These are phyloP conservation scores for Stegodyphus dumicola DNA, from an alignment of 1,140 invertebrate species.

Conservation along the genomic window DNA sequence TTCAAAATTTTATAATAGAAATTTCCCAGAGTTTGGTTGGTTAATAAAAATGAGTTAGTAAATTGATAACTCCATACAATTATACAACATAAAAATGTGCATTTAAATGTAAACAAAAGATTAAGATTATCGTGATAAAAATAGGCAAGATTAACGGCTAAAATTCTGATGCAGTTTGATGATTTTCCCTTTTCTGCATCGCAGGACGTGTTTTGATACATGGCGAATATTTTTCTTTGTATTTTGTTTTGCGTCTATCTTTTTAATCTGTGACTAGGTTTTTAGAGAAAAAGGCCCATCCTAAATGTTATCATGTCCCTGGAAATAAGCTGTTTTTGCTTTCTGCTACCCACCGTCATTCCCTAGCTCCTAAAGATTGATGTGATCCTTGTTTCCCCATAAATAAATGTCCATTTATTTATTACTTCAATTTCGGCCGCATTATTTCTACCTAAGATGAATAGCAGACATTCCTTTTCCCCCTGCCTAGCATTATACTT, in stretches of 20 bases:
- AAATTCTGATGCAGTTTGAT: not conserved
- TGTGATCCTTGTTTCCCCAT: not conserved
- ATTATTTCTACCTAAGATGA: constrained; percentile 31
- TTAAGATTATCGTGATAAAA: no score
- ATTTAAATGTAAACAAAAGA: no score
- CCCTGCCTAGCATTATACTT: constrained; percentile 1
- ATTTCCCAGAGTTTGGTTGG: no score
- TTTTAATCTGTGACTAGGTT: not conserved
- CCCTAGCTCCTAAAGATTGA: constrained; percentile 18
- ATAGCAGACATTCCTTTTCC: constrained; percentile 29
- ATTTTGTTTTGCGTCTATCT: not conserved
- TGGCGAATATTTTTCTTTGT: constrained; percentile 16
- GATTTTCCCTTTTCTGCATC: constrained; percentile 11
- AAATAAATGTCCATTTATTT: constrained; percentile 54
- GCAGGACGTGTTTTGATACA: constrained; percentile 47
- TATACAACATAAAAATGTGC: no score
- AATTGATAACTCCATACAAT: no score
- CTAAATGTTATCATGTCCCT: constrained; percentile 47
- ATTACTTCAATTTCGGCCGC: constrained; percentile 43
- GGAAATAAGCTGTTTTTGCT: constrained; percentile 28
- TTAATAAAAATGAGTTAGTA: no score
- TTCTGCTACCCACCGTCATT: constrained; percentile 35
- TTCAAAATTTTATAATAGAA: no score
- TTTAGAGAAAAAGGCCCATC: constrained; percentile 18
- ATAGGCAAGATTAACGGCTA: no score